Conservation (phyloP, 2,113 vertebrate species). For the Pygoscelis antarcticus region DNA sequence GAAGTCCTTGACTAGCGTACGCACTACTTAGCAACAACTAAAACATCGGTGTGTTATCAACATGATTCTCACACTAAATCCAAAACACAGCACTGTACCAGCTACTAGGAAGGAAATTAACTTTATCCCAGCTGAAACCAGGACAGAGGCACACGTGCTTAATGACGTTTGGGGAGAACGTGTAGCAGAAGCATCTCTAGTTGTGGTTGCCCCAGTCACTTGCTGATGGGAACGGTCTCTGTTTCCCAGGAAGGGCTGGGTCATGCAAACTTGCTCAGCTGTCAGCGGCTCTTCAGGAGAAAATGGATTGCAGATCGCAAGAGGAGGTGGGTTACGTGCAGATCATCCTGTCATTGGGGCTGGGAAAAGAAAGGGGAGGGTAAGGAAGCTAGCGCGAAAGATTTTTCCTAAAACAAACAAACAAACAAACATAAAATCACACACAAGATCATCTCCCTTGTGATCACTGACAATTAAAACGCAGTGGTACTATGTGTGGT, state of each 20-base stretch:
- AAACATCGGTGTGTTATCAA: too few relatives aligned
- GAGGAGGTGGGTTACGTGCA: neutral
- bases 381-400: neutral
- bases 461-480: neutral
- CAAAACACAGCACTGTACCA: too few relatives aligned
- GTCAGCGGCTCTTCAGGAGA: neutral
- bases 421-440: too few relatives aligned
- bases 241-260: neutral
- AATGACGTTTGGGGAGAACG: fast-evolving
- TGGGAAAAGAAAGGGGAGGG: neutral
- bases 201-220: neutral
- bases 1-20: too few relatives aligned
- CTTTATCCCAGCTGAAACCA: too few relatives aligned
- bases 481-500: neutral
- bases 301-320: neutral
- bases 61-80: too few relatives aligned
- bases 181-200: neutral
- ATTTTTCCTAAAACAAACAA: too few relatives aligned
- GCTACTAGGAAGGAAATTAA: too few relatives aligned
- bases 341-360: neutral
- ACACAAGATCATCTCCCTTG: neutral
- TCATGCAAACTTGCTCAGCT: neutral
- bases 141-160: neutral
- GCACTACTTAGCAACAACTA: too few relatives aligned
- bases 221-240: neutral